These are phyloP conservation scores for Eupeodes luniger DNA, from an alignment of 2,888 invertebrate genomes.

Conservation along the genomic window DNA sequence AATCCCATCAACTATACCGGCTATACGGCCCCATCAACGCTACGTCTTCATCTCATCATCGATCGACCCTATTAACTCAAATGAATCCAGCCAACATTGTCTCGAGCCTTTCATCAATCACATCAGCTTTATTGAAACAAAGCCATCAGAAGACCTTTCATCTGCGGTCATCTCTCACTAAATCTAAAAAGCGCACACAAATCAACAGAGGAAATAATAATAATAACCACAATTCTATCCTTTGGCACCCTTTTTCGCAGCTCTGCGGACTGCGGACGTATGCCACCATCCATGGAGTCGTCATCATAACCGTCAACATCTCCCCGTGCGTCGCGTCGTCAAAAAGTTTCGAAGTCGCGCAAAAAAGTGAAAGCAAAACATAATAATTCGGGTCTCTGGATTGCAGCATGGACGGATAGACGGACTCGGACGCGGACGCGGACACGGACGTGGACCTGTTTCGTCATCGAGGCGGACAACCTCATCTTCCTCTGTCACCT, in stretches of 20 bases:
- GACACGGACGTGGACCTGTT: constrained; percentile 56
- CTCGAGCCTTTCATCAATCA: constrained; percentile 59
- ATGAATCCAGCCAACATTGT: constrained; percentile 65
- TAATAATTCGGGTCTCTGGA: constrained; percentile 56
- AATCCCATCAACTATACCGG: constrained; percentile 59
- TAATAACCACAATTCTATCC: constrained; percentile 53
- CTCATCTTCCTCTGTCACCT: constrained; percentile 46
- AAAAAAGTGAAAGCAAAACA: constrained; percentile 71
- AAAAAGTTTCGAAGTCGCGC: constrained; percentile 21
- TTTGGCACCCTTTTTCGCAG: constrained; percentile 60
- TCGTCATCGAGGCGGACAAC: constrained; percentile 48
- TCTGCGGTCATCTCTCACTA: constrained; percentile 66
- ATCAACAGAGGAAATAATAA: constrained; percentile 45
- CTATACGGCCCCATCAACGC: constrained; percentile 48
- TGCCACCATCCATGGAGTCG: neutral
- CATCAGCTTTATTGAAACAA: constrained; percentile 50
- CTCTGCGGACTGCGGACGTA: neutral
- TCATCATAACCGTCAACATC: too few species aligned
- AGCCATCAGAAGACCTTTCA: constrained; percentile 69
- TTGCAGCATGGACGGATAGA: constrained; percentile 26
- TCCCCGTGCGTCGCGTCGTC: neutral
- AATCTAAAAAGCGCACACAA: constrained; percentile 63
- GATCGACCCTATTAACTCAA: constrained; percentile 74
- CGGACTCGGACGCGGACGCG: too few species aligned
- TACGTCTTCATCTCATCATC: constrained; percentile 55